Conservation (phyloP, 1,140 invertebrate species). For the Hypothenemus hampei region DNA sequence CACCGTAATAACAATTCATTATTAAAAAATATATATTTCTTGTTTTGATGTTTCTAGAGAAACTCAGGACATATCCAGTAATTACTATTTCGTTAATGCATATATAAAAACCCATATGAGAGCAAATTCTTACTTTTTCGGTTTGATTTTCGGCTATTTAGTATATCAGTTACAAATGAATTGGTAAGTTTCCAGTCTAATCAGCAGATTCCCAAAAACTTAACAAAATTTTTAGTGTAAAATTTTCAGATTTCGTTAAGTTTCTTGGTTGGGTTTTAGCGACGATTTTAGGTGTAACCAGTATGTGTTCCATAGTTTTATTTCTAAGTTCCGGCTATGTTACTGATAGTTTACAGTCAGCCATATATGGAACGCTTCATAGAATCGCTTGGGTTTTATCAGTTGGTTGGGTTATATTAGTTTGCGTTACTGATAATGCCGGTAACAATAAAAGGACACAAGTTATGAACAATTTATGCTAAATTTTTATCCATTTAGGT, state of each 20-base stretch:
- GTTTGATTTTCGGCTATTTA: slow-evolving; percentile 59
- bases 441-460: too few relatives aligned
- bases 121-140: slow-evolving; percentile 60
- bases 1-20: slow-evolving; percentile 52
- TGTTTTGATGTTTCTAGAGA: slow-evolving; percentile 49
- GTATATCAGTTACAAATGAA: slow-evolving; percentile 56
- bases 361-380: slow-evolving; percentile 61
- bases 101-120: slow-evolving; percentile 70
- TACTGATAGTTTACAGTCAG: slow-evolving; percentile 55
- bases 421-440: slow-evolving; percentile 66
- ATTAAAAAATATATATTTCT: neutral
- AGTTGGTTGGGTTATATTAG: slow-evolving; percentile 66
- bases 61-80: slow-evolving; percentile 55
- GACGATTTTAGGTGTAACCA: slow-evolving; percentile 50
- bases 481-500: neutral
- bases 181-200: slow-evolving; percentile 42
- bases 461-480: neutral
- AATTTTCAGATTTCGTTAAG: slow-evolving; percentile 49
- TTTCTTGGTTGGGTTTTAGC: slow-evolving; percentile 55
- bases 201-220: too few relatives aligned
- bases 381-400: slow-evolving; percentile 60
- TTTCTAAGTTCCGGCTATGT: slow-evolving; percentile 58
- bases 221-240: slow-evolving; percentile 48
- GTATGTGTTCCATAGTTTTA: slow-evolving; percentile 56
- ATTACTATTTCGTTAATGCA: slow-evolving; percentile 56